Base-by-base conservation (phyloP, 2,888 invertebrate genomes). In the Acanthosepion pharaonis region DNA sequence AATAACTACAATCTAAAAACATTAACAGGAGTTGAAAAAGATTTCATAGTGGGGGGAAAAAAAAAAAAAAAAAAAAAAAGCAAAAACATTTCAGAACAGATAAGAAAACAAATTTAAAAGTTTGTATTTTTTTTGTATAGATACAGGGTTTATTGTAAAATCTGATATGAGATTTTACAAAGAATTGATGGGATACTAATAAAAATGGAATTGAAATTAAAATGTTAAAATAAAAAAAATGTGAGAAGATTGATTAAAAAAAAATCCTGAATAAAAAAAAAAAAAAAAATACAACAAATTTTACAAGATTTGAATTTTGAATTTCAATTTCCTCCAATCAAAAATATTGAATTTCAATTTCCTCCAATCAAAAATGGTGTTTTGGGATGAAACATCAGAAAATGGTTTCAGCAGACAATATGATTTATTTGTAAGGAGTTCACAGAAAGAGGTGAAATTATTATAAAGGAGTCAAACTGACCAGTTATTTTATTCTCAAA, bases 391-490 rank as follows among this genome's bases (percentile, higher is more conserved):
- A 78, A 78, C n/a, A 78, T 78, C 78, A 78, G 28, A 78, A 78
- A 78, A 78, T 78, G 28, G 78, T 78, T 78, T 78, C 78, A 78
- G 78, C 78, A 78, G 78, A 78, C 78, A 78, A 78, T 78, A 6
- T 78, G 78, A 78, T 9, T 5, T 78, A 28, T 78, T 28, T 28
- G 78, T 28, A 78, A 28, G 28, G 28, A 78, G 78, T 78, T 78
- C n/a, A 78, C 78, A 78, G 5, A 28, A 78, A 78, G 78, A 4
- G 78, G 78, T 78, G 28, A 78, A 78, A 78, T 28, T 78, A 28
- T 78, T 78, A 78, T 6, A 78, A 78, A 78, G n/a, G 78, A 78
- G 78, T 78, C 78, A 78, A 78, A 78, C 78, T 78, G 78, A 78
- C 78, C 78, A 78, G 28, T 28, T n/a, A 78, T 78, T 78, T 28